phyloP scores from a whole-genome alignment of 2,888 invertebrate genomes.

The Dicranocentrus wangi region DNA sequence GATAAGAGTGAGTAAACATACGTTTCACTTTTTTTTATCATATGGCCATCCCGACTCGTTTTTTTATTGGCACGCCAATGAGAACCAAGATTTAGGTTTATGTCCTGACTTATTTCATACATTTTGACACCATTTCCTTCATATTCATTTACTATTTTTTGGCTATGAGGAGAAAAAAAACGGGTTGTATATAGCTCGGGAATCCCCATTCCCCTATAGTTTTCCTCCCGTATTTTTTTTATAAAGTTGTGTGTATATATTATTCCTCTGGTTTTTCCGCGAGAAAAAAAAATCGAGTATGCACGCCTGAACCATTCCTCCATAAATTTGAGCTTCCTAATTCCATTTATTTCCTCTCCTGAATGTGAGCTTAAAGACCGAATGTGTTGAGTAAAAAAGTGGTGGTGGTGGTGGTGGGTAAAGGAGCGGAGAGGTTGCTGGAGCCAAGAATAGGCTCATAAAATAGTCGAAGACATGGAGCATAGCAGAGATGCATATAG shows the following conservation, averaged over 20 bases:
- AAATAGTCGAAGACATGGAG: constrained; percentile 29
- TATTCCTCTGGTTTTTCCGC: not conserved
- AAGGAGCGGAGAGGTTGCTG: constrained; percentile 33
- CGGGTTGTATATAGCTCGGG: not conserved
- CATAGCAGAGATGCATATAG: not conserved
- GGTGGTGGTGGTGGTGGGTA: constrained; percentile 23
- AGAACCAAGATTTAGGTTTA: constrained; percentile 55
- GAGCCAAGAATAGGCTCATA: constrained; percentile 60
- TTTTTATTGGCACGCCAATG: constrained; percentile 53
- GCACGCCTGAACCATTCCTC: constrained; percentile 56
- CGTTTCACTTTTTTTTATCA: constrained; percentile 27
- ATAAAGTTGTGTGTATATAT: no score
- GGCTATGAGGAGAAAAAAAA: constrained; percentile 5
- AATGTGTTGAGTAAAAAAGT: constrained; percentile 21
- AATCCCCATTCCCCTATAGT: no score
- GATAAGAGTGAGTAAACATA: constrained; percentile 17
- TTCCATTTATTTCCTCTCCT: constrained; percentile 68
- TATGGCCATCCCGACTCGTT: not conserved
- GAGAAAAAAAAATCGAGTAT: constrained; percentile 24
- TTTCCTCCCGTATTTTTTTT: no score
- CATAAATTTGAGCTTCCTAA: constrained; percentile 70
- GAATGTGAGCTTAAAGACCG: constrained; percentile 56
- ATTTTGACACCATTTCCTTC: constrained; percentile 59
- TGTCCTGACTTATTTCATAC: constrained; percentile 49
- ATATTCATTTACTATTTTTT: constrained; percentile 52